Evolutionary conservation across 2,888 invertebrate species (phyloP).

Genomic region (Dilophus febrilis): DNA sequence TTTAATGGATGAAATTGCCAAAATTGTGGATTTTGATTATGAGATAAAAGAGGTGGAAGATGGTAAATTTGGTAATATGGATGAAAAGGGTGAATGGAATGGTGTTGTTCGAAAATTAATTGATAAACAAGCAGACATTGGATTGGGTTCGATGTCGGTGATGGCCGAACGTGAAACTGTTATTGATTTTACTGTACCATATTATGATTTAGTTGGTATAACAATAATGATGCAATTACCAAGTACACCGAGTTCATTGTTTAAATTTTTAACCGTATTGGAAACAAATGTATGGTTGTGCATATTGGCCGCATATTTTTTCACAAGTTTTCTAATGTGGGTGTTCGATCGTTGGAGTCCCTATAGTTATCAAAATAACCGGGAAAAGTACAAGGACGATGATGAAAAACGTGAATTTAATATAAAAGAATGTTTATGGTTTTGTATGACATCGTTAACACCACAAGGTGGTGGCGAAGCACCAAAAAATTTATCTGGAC

Average conservation of each 20-base stretch:
- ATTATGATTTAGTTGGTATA: slow-evolving; percentile 93
- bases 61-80: slow-evolving; percentile 76
- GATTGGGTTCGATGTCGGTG: slow-evolving; percentile 81
- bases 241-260: slow-evolving; percentile 75
- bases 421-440: slow-evolving; percentile 94
- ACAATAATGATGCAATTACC: slow-evolving; percentile 91
- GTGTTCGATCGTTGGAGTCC: slow-evolving; percentile 94
- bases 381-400: slow-evolving; percentile 81
- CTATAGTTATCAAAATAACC: slow-evolving; percentile 89
- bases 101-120: slow-evolving; percentile 66
- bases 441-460: slow-evolving; percentile 95
- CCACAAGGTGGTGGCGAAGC: slow-evolving; percentile 92
- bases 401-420: slow-evolving; percentile 90
- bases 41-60: slow-evolving; percentile 69
- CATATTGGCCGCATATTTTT: slow-evolving; percentile 86
- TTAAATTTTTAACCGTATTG: slow-evolving; percentile 90
- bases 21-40: slow-evolving; percentile 76
- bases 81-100: slow-evolving; percentile 66
- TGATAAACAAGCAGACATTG: slow-evolving; percentile 83
- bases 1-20: slow-evolving; percentile 70
- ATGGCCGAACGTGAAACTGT: slow-evolving; percentile 96
- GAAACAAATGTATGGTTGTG: slow-evolving; percentile 96
- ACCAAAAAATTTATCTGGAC: slow-evolving; percentile 87
- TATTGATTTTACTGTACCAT: slow-evolving; percentile 95
- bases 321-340: slow-evolving; percentile 90